These are phyloP conservation scores for Mellivora capensis DNA, from an alignment of 2,113 vertebrate species.

Conservation along the genomic window DNA sequence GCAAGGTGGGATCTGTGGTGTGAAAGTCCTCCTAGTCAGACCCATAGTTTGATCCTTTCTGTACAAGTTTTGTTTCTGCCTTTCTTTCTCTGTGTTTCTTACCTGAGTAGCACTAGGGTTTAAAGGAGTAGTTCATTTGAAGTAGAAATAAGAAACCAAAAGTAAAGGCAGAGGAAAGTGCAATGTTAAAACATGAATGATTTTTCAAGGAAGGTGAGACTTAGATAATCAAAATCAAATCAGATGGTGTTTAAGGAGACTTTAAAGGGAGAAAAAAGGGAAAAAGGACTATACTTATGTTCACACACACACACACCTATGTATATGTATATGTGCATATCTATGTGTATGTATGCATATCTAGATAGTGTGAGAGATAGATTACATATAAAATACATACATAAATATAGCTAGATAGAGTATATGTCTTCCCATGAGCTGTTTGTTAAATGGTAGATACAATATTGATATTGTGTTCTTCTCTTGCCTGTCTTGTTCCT, in stretches of 20 bases:
- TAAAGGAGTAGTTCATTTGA: background rate
- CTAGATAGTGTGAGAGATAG: background rate
- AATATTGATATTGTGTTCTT: slow-evolving; percentile 36
- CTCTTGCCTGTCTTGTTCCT: background rate
- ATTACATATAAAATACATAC: background rate
- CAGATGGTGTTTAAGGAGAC: background rate
- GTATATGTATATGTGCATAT: background rate
- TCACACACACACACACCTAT: background rate
- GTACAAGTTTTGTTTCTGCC: background rate
- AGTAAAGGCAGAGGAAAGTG: background rate
- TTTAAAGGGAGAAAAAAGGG: background rate
- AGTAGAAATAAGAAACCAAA: background rate
- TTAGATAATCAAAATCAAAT: background rate
- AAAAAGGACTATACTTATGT: background rate
- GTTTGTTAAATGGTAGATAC: background rate
- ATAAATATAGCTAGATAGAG: background rate
- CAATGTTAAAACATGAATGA: background rate
- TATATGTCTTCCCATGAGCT: background rate
- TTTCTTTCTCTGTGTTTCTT: background rate
- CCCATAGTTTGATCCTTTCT: background rate
- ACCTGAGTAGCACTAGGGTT: background rate
- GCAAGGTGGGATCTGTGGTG: background rate
- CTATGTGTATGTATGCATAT: background rate
- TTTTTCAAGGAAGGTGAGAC: background rate
- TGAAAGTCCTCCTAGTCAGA: background rate